Percentiles rank a stretch among this genome's conserved stretches.
These are phyloP conservation scores for Piaya cayana DNA, from an alignment of 2,113 vertebrate genomes.

Conservation along the genomic window DNA sequence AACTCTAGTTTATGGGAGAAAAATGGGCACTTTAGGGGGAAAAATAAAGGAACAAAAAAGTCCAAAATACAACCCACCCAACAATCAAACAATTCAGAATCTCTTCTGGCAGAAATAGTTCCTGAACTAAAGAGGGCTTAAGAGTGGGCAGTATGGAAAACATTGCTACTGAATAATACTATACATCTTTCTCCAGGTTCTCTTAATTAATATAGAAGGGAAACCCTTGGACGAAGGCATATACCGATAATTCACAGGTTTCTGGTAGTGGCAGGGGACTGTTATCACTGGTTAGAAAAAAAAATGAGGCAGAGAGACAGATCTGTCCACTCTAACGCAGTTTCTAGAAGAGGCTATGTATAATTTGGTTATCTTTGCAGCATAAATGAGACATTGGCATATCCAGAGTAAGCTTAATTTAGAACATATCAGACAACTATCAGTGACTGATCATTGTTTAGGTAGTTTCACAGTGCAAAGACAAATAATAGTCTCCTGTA, in stretches of 20 bases:
- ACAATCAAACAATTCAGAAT: neutral
- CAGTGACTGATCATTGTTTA: neutral
- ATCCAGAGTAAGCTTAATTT: neutral
- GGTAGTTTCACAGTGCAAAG: neutral
- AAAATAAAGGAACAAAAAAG: neutral
- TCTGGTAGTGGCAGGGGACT: neutral
- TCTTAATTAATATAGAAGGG: neutral
- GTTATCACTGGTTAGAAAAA: neutral
- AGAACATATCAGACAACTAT: neutral
- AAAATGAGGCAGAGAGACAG: neutral
- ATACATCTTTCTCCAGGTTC: neutral
- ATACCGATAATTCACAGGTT: neutral
- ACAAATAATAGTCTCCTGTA: neutral
- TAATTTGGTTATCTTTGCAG: neutral
- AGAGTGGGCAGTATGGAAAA: neutral
- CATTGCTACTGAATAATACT: neutral
- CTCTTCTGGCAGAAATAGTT: neutral
- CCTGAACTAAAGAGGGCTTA: neutral
- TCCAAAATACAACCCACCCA: neutral
- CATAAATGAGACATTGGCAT: neutral
- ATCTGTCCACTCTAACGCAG: neutral
- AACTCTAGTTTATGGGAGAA: neutral
- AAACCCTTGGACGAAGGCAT: neutral
- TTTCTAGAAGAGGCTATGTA: neutral
- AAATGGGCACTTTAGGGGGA: neutral